Evolutionary conservation across 2,797 vertebrate genomes (phyloP).

Genomic region (Tiaroga cobitis): DNA sequence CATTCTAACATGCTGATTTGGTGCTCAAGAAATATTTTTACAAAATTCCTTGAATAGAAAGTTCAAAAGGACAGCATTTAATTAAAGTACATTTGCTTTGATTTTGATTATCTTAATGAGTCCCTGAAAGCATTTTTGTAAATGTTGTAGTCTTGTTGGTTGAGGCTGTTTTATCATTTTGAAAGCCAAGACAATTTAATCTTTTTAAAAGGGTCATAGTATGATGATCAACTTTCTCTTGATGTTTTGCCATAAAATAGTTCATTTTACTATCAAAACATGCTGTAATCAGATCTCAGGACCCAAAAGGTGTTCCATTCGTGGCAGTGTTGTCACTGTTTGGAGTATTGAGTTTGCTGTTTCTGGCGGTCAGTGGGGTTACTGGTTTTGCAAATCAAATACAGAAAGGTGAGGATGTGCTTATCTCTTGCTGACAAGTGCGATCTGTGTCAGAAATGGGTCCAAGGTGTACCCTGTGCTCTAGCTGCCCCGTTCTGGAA

Average conservation of each 20-base stretch:
- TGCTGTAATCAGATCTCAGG: background rate
- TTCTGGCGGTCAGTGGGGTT: constrained; percentile 51
- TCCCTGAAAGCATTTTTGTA: background rate
- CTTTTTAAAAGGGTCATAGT: background rate
- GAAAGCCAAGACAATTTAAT: background rate
- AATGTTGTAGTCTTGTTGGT: background rate
- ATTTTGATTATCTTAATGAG: background rate
- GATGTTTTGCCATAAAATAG: background rate
- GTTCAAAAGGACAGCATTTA: no score
- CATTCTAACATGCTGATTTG: background rate
- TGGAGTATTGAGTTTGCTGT: constrained; percentile 26
- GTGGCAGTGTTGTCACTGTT: constrained; percentile 25
- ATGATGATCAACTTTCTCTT: background rate
- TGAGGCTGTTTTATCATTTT: background rate
- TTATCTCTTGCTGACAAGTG: constrained; percentile 55
- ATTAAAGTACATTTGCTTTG: no score
- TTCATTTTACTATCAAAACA: background rate
- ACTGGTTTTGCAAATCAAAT: constrained; percentile 61
- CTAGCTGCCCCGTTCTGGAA: constrained; percentile 50
- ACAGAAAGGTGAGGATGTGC: constrained; percentile 47
- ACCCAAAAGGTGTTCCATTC: background rate
- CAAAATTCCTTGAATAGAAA: background rate
- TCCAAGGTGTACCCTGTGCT: constrained; percentile 55
- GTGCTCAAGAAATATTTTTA: background rate
- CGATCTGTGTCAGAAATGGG: constrained; percentile 59